Evolutionary conservation across 1,140 invertebrate species (phyloP), one percentile per base, ranked within the genome.

Genomic region (Drosophila kohkoa): DNA sequence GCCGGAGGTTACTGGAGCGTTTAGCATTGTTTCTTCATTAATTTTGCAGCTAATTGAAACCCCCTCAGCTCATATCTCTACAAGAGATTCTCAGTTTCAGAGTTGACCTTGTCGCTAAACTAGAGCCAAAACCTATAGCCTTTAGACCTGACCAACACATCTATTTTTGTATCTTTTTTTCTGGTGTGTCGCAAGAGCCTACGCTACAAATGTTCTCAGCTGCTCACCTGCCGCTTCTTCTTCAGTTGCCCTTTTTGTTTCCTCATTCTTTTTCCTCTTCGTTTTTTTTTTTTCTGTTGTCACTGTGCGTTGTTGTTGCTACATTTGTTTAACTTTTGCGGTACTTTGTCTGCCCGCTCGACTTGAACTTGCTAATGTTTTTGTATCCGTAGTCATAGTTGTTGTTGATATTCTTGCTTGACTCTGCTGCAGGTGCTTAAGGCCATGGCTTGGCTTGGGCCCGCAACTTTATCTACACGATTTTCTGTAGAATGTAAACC

Each of bases 241-340:
- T 64, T 57, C 38, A 41, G 48, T 58, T 62, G 46, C 67, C 55
- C 60, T 45, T 66, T 75, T 58, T 73, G 62, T 54, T 75, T 70
- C 67, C 59, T 63, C 65, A 46, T 68, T 59, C 48, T 62, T 10
- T 62, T 30, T 59, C 11, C 13, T 43, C n/a, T 60, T 15, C 32
- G 13, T 46, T 38, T 63, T 41, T 73, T 32, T n/a, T 72, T 41
- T 10, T 13, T 41, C 35, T 78, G 65, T 25, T 73, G 64, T 67
- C 79, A 73, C 81, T 77, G 35, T 10, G 64, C 63, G 63, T 76
- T 83, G 60, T 76, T 83, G 60, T 76, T 76, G 81, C 79, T 65
- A 86, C 82, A 85, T 85, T 85, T 85, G 82, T 86, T 85, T 81
- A 80, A 86, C 82, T 85, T 87, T 87, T 88, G 83, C 83, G 83